These are phyloP conservation scores for Pterostichus niger DNA, from an alignment of 2,888 invertebrate species.

Conservation along the genomic window DNA sequence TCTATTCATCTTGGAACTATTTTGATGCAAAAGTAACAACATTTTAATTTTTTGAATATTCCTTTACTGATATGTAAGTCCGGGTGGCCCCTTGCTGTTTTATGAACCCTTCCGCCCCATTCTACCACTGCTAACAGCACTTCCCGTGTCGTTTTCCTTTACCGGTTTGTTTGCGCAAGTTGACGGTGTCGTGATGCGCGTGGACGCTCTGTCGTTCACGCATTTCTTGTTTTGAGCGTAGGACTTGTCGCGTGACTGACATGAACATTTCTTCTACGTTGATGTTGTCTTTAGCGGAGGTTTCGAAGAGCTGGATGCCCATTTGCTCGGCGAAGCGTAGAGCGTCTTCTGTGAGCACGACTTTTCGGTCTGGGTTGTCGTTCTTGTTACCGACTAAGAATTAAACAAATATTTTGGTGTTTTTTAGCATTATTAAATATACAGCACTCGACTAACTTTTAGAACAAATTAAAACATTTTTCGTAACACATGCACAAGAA, in stretches of 20 bases:
- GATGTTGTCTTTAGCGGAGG: slow-evolving; percentile 99
- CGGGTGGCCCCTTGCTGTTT: neutral
- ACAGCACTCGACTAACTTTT: neutral
- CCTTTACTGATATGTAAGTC: neutral
- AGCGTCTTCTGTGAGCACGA: slow-evolving; percentile 98
- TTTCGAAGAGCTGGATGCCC: slow-evolving; percentile 98
- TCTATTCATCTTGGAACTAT: neutral
- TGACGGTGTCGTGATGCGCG: slow-evolving; percentile 86
- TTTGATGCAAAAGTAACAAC: too few species aligned
- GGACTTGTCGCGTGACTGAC: slow-evolving; percentile 88
- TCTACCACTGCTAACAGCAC: slow-evolving; percentile 77
- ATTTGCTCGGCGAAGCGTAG: slow-evolving; percentile 98
- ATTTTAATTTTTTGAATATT: too few species aligned
- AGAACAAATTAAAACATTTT: neutral
- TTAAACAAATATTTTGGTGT: neutral
- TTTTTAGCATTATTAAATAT: neutral
- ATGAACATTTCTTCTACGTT: slow-evolving; percentile 98
- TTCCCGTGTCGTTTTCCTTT: slow-evolving; percentile 82
- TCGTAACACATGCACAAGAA: too few species aligned
- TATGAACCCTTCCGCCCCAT: neutral
- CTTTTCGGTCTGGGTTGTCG: slow-evolving; percentile 96
- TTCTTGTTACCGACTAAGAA: slow-evolving; percentile 95
- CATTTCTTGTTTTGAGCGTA: slow-evolving; percentile 90
- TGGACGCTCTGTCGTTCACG: slow-evolving; percentile 85
- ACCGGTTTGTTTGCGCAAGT: slow-evolving; percentile 83